A percentile compares a stretch with the other conserved stretches of the same genome.
Evolutionary conservation across 1,140 invertebrate species (phyloP).

Genomic region (Rhynchophorus ferrugineus): DNA sequence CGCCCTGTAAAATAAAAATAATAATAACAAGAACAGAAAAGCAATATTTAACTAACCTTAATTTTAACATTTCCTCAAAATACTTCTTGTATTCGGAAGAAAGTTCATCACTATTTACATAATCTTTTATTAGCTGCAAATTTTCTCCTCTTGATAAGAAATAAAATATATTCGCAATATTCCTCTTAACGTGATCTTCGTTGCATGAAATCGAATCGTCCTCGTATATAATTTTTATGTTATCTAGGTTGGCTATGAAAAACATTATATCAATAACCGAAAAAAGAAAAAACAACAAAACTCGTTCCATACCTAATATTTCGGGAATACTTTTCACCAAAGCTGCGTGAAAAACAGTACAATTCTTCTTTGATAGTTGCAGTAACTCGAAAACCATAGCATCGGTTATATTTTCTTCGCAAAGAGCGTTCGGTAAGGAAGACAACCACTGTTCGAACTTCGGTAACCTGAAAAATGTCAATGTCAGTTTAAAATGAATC

Average conservation of each 20-base stretch:
- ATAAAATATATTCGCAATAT: conserved; percentile 23
- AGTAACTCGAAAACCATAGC: conserved; percentile 9
- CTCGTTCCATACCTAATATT: conserved; percentile 37
- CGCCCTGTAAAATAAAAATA: not conserved
- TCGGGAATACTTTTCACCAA: conserved; percentile 38
- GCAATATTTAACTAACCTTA: not conserved
- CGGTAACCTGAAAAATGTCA: conserved; percentile 11
- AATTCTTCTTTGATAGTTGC: conserved; percentile 20
- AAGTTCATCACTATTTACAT: not conserved
- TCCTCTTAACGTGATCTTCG: conserved; percentile 8
- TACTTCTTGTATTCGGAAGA: conserved; percentile 1
- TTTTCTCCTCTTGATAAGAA: conserved; percentile 12
- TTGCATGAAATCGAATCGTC: conserved; percentile 7
- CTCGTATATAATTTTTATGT: conserved; percentile 37
- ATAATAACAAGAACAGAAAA: not conserved
- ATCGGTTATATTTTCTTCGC: conserved; percentile 12
- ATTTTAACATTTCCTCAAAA: conserved; percentile 5
- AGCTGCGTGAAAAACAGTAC: conserved; percentile 12
- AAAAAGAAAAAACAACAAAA: not conserved
- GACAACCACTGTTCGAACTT: conserved; percentile 42
- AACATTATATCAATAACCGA: not conserved
- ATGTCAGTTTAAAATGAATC: no score
- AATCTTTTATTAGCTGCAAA: not conserved
- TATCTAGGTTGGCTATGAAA: conserved; percentile 39
- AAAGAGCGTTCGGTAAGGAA: conserved; percentile 25